Evolutionary conservation across 1,140 invertebrate species (phyloP), one percentile per base, ranked within the genome.

Genomic region (Drosophila obscura): DNA sequence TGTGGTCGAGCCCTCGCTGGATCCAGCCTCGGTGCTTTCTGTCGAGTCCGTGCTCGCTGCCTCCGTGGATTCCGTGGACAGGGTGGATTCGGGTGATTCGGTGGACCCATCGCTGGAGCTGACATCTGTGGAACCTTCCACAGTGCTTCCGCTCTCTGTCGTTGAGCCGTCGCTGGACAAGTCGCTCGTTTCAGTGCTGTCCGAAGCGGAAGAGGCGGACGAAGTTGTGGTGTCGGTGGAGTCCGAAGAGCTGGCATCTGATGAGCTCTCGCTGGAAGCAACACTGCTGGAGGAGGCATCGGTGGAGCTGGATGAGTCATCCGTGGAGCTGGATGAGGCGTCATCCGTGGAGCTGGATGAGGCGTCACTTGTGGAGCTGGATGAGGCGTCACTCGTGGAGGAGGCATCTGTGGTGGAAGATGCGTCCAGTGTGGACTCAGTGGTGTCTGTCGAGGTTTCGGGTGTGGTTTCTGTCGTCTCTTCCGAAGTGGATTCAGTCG

Each of bases 401-500:
- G 61, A 56, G 7, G 22, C 35, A 3, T 39, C 76, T 4, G 45
- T 66, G 5, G 62, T 57, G 8, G 61, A 65, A 0, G 68, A 59
- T 1, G 24, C 45, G 26, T 44, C 57, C 48, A 43, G 39, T 7
- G 68, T 69, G 2, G 79, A 64, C 28, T 78, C 71, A 1, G 82
- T 77, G 6, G 73, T 49, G 19, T 79, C 73, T 26, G 65, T 73
- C n/a, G 78, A 67, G 6, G 39, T 15, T n/a, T 81, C 57, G 5
- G 58, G 11, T 1, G 71, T 71, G 16, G 52, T 68, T 43, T 77
- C 72, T 5, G 79, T 78, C 6, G 81, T 74, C 13, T 74, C 74
- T 49, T 78, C 73, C 0, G 77, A 76, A 9, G 74, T 62, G 41
- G 73, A 78, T 19, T 69, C 73, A 3, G 72, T 75, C 7, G 76